Conservation (phyloP, 2,888 invertebrate species). For the Cyclophora punctaria region DNA sequence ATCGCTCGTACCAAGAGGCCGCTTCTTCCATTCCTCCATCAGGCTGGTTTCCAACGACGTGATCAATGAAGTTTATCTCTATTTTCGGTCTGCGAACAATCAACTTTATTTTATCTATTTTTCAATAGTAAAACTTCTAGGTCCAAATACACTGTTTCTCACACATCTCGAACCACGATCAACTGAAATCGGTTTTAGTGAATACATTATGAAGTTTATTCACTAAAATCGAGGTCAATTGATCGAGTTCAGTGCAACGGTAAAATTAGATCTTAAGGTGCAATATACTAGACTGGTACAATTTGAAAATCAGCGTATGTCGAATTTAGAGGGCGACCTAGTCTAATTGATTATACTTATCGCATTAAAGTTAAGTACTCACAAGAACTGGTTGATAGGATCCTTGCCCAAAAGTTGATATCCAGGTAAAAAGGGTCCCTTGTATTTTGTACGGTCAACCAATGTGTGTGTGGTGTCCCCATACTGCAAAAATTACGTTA, state of each 20-base stretch:
- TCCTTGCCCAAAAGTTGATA: slow-evolving; percentile 77
- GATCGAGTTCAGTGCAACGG: too few species aligned
- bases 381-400: slow-evolving; percentile 76
- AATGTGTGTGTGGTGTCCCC: slow-evolving; percentile 98
- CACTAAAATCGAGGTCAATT: too few species aligned
- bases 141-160: too few species aligned
- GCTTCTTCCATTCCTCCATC: slow-evolving; percentile 91
- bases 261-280: too few species aligned
- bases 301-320: too few species aligned
- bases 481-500: slow-evolving; percentile 77
- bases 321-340: too few species aligned
- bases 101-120: not conserved
- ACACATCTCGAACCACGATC: too few species aligned
- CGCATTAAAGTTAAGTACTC: slow-evolving; percentile 43
- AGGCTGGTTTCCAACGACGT: slow-evolving; percentile 98
- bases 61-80: slow-evolving; percentile 93
- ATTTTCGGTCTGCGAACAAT: slow-evolving; percentile 75
- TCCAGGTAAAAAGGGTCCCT: slow-evolving; percentile 91
- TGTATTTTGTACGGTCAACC: slow-evolving; percentile 88
- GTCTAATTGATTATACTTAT: too few species aligned
- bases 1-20: slow-evolving; percentile 87
- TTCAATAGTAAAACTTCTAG: too few species aligned
- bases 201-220: too few species aligned
- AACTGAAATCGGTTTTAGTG: too few species aligned
- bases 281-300: too few species aligned